Evolutionary conservation across 2,113 vertebrate species (phyloP), one percentile per base, ranked within the genome.

Genomic region (Megaceryle torquata): DNA sequence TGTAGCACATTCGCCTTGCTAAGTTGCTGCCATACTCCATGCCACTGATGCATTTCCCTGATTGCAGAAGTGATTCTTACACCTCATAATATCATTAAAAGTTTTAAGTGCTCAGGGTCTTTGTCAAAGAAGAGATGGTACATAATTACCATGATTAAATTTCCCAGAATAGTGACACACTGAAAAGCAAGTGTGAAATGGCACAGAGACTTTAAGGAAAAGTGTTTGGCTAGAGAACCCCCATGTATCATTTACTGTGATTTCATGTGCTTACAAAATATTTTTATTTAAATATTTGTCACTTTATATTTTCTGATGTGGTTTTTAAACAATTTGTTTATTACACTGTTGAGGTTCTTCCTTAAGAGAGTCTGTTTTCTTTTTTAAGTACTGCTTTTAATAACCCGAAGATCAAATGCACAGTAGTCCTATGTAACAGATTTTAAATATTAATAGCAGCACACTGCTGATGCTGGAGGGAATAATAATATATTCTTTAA

Each of bases 371-470:
- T 43, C 44, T 74, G n/a, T 75, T 92, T 70, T 88, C 29, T 65
- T 82, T 76, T 87, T 82, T 35, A 84, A 68, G 35, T 87, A 43
- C 43, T 86, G 25, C 67, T 84, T 94, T 88, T 88, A 70, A 48
- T 84, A 64, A 10, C 26, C 56, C 50, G 21, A 83, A 79, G 39
- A 84, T 46, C 17, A 92, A 93, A 64, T 43, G 59, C 59, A 41
- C 31, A 68, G 46, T 54, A 75, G 70, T 72, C 9, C 83, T 44
- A 25, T 56, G 15, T 60, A 92, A 67, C 37, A 86, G 64, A 78
- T 60, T 56, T 82, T 82, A 91, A 85, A 72, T 87, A 89, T 85
- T 92, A 87, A 88, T 83, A 68, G 37, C 68, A 86, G 57, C 70
- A 31, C 11, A 17, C 24, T 64, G 24, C 39, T 64, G 76, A 82